These are phyloP conservation scores for Poecilia latipinna DNA, from an alignment of 2,113 vertebrate genomes.

Conservation along the genomic window DNA sequence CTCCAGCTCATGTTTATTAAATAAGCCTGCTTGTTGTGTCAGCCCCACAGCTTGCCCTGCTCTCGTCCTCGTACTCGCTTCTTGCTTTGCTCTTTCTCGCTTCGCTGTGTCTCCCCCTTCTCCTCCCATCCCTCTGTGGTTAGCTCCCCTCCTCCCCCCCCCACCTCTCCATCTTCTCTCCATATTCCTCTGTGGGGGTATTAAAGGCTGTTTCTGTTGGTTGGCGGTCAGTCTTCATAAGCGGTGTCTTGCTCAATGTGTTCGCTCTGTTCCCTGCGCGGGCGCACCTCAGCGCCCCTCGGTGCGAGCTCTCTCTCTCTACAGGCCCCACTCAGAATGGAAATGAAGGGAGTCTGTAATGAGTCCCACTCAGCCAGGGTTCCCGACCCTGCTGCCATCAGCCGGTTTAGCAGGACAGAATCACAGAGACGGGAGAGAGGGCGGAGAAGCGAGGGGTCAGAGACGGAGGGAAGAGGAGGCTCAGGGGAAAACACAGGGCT, in stretches of 20 bases:
- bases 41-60: conserved; percentile 64
- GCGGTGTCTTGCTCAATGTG: conserved; percentile 80
- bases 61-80: conserved; percentile 57
- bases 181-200: conserved; percentile 71
- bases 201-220: conserved; percentile 80
- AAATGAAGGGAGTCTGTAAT: conserved; percentile 84
- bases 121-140: conserved; percentile 22
- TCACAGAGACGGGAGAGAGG: conserved; percentile 72
- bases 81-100: conserved; percentile 55
- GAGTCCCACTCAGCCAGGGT: conserved; percentile 80
- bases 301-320: conserved; percentile 67
- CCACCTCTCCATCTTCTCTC: conserved; percentile 22
- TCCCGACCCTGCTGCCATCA: conserved; percentile 76
- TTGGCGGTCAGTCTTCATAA: conserved; percentile 81
- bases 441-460: conserved; percentile 70
- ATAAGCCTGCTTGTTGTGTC: conserved; percentile 77
- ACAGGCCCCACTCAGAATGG: conserved; percentile 80
- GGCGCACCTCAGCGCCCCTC: conserved; percentile 70
- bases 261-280: conserved; percentile 71
- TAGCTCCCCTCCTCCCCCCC: conserved; percentile 1
- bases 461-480: conserved; percentile 75
- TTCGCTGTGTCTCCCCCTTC: conserved; percentile 28
- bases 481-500: conserved; percentile 68
- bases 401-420: conserved; percentile 75
- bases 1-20: conserved; percentile 81